A percentile compares a stretch with the other conserved stretches of the same genome.
Evolutionary conservation across 2,797 vertebrate species (phyloP).

Genomic region (Sebastes iracundus): DNA sequence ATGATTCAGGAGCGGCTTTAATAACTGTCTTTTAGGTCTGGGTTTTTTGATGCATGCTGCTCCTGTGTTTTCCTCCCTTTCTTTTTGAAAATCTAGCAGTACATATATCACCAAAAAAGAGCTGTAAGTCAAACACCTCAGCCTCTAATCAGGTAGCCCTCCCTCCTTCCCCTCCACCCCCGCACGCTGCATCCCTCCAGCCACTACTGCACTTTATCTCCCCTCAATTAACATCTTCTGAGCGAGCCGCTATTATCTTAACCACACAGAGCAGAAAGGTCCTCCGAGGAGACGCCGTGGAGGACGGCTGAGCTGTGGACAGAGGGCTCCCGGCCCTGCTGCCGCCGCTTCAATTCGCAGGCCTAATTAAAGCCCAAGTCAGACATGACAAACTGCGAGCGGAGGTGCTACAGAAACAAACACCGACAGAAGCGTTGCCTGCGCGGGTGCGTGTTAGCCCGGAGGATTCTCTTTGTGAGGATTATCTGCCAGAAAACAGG

Average conservation of each 20-base stretch:
- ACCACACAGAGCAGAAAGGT: constrained; percentile 74
- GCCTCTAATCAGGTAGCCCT: constrained; percentile 73
- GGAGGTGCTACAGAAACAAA: constrained; percentile 68
- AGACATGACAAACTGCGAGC: constrained; percentile 71
- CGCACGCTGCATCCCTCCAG: constrained; percentile 65
- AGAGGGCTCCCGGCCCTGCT: constrained; percentile 62
- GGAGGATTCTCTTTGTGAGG: constrained; percentile 69
- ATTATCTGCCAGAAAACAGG: constrained; percentile 71
- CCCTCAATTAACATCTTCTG: constrained; percentile 82
- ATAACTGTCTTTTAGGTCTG: constrained; percentile 32
- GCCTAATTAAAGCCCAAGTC: constrained; percentile 76
- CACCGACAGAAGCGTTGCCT: constrained; percentile 36
- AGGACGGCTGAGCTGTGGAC: constrained; percentile 69
- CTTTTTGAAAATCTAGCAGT: constrained; percentile 26
- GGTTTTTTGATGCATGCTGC: constrained; percentile 33
- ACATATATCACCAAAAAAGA: constrained; percentile 49
- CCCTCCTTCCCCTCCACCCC: constrained; percentile 53
- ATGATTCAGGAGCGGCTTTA: constrained; percentile 44
- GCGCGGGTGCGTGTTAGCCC: constrained; percentile 52
- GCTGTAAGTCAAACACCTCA: constrained; percentile 72
- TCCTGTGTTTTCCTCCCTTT: neutral
- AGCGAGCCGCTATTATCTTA: constrained; percentile 77
- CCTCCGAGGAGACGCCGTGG: constrained; percentile 66
- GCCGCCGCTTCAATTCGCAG: constrained; percentile 54
- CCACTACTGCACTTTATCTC: constrained; percentile 78